These are phyloP conservation scores for Drosophila atripex DNA, from an alignment of 2,888 invertebrate genomes.

Conservation along the genomic window DNA sequence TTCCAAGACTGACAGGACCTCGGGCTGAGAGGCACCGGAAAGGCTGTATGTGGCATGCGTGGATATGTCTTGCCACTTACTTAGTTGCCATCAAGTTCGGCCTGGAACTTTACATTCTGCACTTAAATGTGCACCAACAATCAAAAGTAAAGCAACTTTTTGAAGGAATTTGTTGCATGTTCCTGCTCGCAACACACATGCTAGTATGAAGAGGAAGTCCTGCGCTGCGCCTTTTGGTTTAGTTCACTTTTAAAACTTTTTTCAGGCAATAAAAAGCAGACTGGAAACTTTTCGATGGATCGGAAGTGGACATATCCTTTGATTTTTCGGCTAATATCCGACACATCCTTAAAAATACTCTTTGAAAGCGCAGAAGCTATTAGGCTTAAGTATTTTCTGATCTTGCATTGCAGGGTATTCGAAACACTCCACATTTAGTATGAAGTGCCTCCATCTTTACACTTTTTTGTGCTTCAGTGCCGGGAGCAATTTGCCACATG, in stretches of 20 bases:
- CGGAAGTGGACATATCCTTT: conserved; percentile 15
- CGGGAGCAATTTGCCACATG: conserved; percentile 26
- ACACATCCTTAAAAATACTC: neutral
- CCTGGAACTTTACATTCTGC: conserved; percentile 62
- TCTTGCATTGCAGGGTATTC: neutral
- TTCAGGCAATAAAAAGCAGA: conserved; percentile 16
- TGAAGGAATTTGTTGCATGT: conserved; percentile 30
- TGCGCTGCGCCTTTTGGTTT: conserved; percentile 41
- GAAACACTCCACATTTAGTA: neutral
- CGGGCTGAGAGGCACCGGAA: conserved; percentile 2
- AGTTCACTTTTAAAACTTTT: conserved; percentile 27
- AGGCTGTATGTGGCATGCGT: conserved; percentile 59
- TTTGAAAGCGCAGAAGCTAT: no score
- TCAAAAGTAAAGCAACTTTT: conserved; percentile 68
- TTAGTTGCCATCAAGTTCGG: conserved; percentile 67
- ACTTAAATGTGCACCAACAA: conserved; percentile 70
- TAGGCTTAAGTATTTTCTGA: neutral
- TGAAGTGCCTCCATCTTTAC: neutral
- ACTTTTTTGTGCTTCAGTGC: neutral
- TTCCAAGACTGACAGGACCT: conserved; percentile 45
- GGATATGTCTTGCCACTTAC: conserved; percentile 73
- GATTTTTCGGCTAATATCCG: neutral
- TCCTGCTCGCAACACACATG: neutral
- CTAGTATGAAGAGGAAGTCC: conserved; percentile 17
- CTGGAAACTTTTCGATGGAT: conserved; percentile 13